These are phyloP conservation scores for Drosophila seclusa DNA, from an alignment of 2,888 invertebrate species.

Conservation along the genomic window DNA sequence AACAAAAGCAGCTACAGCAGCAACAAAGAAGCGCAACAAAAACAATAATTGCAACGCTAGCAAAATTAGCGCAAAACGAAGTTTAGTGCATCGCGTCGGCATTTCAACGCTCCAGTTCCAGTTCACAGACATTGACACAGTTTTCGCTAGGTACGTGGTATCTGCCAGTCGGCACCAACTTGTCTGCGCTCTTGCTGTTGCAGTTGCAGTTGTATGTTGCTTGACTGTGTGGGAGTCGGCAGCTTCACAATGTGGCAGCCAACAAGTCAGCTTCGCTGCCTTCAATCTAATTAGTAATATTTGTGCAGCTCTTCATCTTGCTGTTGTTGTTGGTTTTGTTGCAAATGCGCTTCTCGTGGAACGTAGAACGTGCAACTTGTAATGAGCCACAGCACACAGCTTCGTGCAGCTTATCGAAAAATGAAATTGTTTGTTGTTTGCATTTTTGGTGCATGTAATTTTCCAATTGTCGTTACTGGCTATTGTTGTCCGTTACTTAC, in stretches of 20 bases:
- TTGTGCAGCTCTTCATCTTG: slow-evolving; percentile 7
- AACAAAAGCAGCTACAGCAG: slow-evolving; percentile 8
- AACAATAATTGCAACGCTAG: slow-evolving; percentile 51
- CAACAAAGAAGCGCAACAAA: slow-evolving; percentile 44
- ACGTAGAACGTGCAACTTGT: slow-evolving; percentile 61
- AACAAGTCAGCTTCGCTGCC: slow-evolving; percentile 43
- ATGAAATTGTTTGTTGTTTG: slow-evolving; percentile 27
- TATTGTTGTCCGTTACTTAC: slow-evolving; percentile 63
- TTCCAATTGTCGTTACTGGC: slow-evolving; percentile 65
- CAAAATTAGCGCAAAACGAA: slow-evolving; percentile 30
- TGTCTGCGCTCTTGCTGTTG: slow-evolving; percentile 3
- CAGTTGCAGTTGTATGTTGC: slow-evolving; percentile 3
- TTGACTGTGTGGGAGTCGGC: slow-evolving; percentile 57
- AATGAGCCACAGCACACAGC: slow-evolving; percentile 63
- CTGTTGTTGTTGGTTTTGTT: slow-evolving; percentile 24
- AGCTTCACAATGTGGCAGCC: slow-evolving; percentile 43
- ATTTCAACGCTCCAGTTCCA: slow-evolving; percentile 76
- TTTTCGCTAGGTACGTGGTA: slow-evolving; percentile 49
- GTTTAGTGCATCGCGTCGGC: slow-evolving; percentile 30
- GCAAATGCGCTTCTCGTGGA: slow-evolving; percentile 57
- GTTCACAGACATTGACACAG: slow-evolving; percentile 82
- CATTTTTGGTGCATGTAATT: slow-evolving; percentile 36
- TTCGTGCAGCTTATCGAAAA: slow-evolving; percentile 56
- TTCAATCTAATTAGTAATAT: slow-evolving; percentile 70
- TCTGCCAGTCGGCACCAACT: slow-evolving; percentile 18